Percentiles rank a stretch among this genome's conserved stretches.
phyloP scores from a whole-genome alignment of 2,888 invertebrate genomes.

The Tetanocera ferruginea region DNA sequence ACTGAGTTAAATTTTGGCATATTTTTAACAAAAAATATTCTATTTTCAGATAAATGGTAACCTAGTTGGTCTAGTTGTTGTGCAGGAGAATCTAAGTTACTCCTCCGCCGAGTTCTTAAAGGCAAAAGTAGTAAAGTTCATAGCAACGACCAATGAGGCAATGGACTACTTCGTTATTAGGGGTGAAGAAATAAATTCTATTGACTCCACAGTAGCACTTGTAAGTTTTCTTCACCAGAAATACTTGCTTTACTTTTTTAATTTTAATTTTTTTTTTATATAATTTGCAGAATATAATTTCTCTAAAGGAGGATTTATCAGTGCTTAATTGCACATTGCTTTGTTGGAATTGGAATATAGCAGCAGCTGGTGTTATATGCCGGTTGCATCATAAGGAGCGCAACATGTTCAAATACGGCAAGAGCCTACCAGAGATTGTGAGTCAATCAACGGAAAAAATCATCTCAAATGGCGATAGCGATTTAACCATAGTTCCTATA shows the following conservation, averaged over 20 bases:
- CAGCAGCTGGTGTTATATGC: slow-evolving; percentile 64
- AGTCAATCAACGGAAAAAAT: not conserved
- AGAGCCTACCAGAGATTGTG: slow-evolving; percentile 56
- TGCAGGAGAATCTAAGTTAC: slow-evolving; percentile 81
- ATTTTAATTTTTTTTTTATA: slow-evolving; percentile 19
- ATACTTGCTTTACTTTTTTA: not conserved
- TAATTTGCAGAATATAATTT: slow-evolving; percentile 71
- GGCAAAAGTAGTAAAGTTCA: slow-evolving; percentile 79
- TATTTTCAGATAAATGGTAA: slow-evolving; percentile 61
- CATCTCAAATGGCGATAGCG: not conserved
- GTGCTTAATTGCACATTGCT: slow-evolving; percentile 71
- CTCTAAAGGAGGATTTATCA: slow-evolving; percentile 72
- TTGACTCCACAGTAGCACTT: slow-evolving; percentile 76
- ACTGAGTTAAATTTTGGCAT: not conserved
- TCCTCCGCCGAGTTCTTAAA: slow-evolving; percentile 85
- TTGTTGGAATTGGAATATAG: slow-evolving; percentile 72
- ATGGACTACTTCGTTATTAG: slow-evolving; percentile 80
- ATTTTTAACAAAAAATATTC: not conserved
- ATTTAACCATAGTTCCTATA: slow-evolving; percentile 12
- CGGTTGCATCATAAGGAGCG: slow-evolving; percentile 58
- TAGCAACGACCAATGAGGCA: slow-evolving; percentile 69
- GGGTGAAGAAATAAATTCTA: slow-evolving; percentile 74
- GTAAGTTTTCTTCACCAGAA: slow-evolving; percentile 64
- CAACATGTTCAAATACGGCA: slow-evolving; percentile 59
- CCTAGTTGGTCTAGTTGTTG: slow-evolving; percentile 74